phyloP scores from a whole-genome alignment of 2,888 invertebrate genomes.

The Pyrrhosoma nymphula region DNA sequence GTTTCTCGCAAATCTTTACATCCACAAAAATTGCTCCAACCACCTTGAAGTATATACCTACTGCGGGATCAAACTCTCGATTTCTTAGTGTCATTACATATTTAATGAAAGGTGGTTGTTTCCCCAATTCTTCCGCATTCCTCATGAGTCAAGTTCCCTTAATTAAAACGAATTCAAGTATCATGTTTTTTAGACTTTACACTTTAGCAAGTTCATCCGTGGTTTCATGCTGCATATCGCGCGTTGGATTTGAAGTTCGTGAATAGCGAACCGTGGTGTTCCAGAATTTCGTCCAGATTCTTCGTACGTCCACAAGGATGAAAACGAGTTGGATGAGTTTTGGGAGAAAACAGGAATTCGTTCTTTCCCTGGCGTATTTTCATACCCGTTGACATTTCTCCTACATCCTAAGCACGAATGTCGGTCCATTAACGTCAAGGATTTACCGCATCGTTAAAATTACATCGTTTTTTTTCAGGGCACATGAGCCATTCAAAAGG shows the following conservation, averaged over 20 bases:
- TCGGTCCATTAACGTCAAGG: neutral
- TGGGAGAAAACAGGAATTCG: neutral
- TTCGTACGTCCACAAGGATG: neutral
- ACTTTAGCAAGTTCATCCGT: neutral
- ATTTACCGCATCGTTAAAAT: neutral
- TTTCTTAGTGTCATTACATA: neutral
- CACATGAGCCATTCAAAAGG: neutral
- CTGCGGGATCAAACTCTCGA: neutral
- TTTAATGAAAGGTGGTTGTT: neutral
- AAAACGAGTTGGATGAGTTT: neutral
- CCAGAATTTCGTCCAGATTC: neutral
- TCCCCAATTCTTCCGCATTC: neutral
- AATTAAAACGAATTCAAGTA: neutral
- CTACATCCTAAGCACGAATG: neutral
- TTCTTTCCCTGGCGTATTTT: neutral
- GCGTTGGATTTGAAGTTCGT: neutral
- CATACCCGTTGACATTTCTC: neutral
- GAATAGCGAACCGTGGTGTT: neutral
- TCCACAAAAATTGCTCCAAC: too few species aligned
- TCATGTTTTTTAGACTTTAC: neutral
- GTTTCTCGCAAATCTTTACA: too few species aligned
- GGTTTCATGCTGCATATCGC: neutral
- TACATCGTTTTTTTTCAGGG: neutral
- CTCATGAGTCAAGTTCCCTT: neutral
- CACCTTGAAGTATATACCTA: too few species aligned